Evolutionary conservation across 2,888 invertebrate genomes (phyloP).

Genomic region (Meloe dianella): DNA sequence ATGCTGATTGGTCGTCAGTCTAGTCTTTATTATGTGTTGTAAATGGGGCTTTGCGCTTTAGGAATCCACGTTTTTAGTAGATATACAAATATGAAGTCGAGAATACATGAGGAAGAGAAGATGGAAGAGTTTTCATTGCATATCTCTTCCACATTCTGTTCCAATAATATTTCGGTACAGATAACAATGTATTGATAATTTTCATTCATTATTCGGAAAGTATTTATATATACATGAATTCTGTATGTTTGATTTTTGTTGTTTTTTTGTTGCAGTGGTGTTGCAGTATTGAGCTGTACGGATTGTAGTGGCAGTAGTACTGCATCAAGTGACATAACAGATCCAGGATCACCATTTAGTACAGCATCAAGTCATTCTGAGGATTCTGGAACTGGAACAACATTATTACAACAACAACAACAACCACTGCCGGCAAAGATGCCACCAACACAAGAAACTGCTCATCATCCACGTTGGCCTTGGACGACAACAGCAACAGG

Average conservation of each 20-base stretch:
- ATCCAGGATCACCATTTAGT: constrained; percentile 85
- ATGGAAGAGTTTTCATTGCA: too few species aligned
- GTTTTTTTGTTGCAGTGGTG: constrained; percentile 71
- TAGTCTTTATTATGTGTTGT: constrained; percentile 50
- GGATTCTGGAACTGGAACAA: constrained; percentile 46
- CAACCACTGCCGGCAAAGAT: constrained; percentile 50
- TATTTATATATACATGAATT: too few species aligned
- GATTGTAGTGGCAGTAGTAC: constrained; percentile 69
- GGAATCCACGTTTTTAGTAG: constrained; percentile 2
- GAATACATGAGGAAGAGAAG: background rate
- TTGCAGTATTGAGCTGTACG: constrained; percentile 78
- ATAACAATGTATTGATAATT: background rate
- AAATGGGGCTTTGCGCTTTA: constrained; percentile 45
- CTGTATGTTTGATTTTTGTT: background rate
- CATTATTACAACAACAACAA: background rate
- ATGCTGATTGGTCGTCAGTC: constrained; percentile 55
- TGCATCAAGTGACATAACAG: constrained; percentile 80
- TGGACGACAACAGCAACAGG: constrained; percentile 38
- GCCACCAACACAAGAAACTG: constrained; percentile 52
- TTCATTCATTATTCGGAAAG: too few species aligned
- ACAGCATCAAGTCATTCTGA: constrained; percentile 65
- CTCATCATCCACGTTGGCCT: constrained; percentile 49
- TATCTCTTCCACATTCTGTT: too few species aligned
- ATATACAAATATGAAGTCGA: too few species aligned
- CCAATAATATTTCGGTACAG: too few species aligned